Percentiles rank a stretch among this genome's conserved stretches.
Evolutionary conservation across 2,113 vertebrate species (phyloP).

Genomic region (Tympanuchus pallidicinctus): DNA sequence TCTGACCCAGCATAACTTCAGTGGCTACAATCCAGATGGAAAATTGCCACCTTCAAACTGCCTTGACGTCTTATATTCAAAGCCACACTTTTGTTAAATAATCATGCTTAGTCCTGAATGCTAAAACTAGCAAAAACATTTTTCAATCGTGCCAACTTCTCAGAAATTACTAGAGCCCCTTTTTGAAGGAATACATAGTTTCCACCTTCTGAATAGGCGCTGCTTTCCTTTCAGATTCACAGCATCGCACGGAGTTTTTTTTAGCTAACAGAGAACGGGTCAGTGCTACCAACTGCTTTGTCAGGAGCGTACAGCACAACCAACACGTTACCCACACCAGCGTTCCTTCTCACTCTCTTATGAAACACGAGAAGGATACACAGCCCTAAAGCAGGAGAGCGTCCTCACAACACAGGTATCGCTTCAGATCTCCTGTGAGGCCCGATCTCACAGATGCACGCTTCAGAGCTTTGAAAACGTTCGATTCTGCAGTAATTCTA

Average conservation of each 20-base stretch:
- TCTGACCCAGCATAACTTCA: neutral
- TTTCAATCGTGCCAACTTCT: accelerated
- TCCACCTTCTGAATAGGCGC: neutral
- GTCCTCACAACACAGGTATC: accelerated
- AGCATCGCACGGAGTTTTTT: accelerated
- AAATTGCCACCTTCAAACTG: neutral
- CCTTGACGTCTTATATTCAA: neutral
- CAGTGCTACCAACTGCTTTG: accelerated
- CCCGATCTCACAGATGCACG: accelerated
- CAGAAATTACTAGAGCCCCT: accelerated
- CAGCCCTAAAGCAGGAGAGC: accelerated
- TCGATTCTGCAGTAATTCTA: accelerated
- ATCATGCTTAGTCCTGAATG: accelerated
- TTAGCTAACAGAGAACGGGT: accelerated
- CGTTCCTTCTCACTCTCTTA: neutral
- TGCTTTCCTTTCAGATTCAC: neutral
- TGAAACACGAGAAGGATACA: accelerated
- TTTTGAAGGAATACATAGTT: neutral
- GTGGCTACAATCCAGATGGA: neutral
- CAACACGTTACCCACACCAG: accelerated
- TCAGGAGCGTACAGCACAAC: accelerated
- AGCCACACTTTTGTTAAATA: neutral
- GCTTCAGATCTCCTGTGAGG: accelerated
- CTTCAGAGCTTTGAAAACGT: accelerated
- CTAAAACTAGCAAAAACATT: neutral